Base-by-base conservation (phyloP, 2,888 invertebrate species). In the Polymixis flavicincta region DNA sequence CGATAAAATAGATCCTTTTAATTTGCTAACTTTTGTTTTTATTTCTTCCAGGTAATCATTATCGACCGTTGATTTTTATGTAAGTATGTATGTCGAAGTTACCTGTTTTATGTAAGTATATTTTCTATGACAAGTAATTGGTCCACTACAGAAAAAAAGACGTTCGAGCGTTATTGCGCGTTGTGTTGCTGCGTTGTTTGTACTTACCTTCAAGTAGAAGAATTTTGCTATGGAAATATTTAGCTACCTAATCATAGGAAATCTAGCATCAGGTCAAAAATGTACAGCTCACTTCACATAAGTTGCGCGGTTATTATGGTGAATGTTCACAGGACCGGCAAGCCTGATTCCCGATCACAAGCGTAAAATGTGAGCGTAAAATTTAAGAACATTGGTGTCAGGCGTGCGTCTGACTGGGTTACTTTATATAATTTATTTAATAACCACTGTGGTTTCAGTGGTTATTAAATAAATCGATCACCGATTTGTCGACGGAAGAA, bases 1-100 rank as follows among this genome's bases (percentile, higher is more conserved):
- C 9, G 3, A 6, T 14, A 32, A 7, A 22, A 22, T 22, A 9
- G 28, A n/a, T n/a, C n/a, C 13, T 25, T 25, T 1, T 37, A 42
- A 25, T 70, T n/a, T 42, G 42, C 22, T 17, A 50, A 42, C 4
- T 17, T 50, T 50, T 59, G 14, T 55, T 55, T 50, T 55, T 17
- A 37, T 66, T 50, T 57, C 1, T 75, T 75, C 13, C 77, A 75
- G 75, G 75, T 75, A 75, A 75, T 57, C 14, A 32, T 32, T 67
- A 17, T 67, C 55, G 2, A 17, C n/a, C 1, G 13, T 7, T 50
- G 9, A 25, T 50, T 37, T 11, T 8, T 32, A 32, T 19, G 32
- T 25, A 65, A 22, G 22, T n/a, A 37, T 63, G 13, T 17, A n/a
- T 45, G 22, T 45, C 45, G 28, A 22, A 64, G 45, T 48, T 14